Conservation (phyloP, 2,797 vertebrate genomes). For the Hypotaenidia okinawae region DNA sequence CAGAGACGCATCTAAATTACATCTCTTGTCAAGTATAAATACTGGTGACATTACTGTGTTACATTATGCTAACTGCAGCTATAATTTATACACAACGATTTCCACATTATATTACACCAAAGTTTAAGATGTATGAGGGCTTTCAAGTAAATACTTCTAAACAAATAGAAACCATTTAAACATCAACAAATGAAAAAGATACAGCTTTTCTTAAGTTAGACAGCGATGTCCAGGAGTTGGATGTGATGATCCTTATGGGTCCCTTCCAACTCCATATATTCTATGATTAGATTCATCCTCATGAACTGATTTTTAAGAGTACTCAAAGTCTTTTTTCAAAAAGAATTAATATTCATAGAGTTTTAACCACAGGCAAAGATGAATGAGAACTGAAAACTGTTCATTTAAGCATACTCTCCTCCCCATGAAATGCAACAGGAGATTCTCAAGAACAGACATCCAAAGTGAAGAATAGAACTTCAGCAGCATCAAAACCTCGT, state of each 20-base stretch:
- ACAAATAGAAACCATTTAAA: conserved; percentile 31
- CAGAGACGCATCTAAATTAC: conserved; percentile 49
- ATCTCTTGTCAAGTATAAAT: conserved; percentile 59
- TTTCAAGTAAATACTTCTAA: conserved; percentile 50
- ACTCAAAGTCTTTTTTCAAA: neutral
- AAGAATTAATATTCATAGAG: conserved; percentile 40
- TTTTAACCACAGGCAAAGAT: conserved; percentile 40
- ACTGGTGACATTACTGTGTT: conserved; percentile 21
- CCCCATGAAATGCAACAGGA: neutral
- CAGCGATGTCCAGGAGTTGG: neutral
- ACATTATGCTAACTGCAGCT: conserved; percentile 52
- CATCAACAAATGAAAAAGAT: neutral
- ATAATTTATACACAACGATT: conserved; percentile 32
- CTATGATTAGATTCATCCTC: neutral
- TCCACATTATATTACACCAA: neutral
- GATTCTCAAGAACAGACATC: neutral
- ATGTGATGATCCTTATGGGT: no score
- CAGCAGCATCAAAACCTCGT: neutral
- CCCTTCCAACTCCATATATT: no score
- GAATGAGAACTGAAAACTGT: neutral
- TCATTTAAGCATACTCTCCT: conserved; percentile 8
- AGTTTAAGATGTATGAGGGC: neutral
- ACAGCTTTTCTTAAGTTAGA: conserved; percentile 13
- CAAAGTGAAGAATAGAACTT: neutral
- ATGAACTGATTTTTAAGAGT: conserved; percentile 18